Base-by-base conservation (phyloP, 1,140 invertebrate species). In the Camponotus pennsylvanicus region DNA sequence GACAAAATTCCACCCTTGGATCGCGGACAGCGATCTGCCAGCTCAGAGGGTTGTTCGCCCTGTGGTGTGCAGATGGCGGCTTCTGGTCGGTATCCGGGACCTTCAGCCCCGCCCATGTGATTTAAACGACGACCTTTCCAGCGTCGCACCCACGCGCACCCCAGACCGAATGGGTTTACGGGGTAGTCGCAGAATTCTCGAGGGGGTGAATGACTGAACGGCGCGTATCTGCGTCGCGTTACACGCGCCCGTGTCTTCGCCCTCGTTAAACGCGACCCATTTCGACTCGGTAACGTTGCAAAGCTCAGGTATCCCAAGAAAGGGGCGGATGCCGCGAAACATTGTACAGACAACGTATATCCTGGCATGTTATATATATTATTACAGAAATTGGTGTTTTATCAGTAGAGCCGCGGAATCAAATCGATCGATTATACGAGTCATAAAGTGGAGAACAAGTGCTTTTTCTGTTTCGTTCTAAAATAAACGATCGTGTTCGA, bases 21-120 rank as follows among this genome's bases (percentile, higher is more conserved):
- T 66, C 11, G 34, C 59, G 55, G 34, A 52, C 13, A 37, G 3
- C 18, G 84, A 89, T 40, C 27, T 57, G 67, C 55, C 40, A 76
- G 86, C 73, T 87, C 61, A 40, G 57, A 78, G 88, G 76, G 55
- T 90, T 73, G 89, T 91, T 91, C 89, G 76, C 11, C 3, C 52
- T 34, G 63, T 55, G 85, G 42, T 86, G 88, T 76, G 75, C 85
- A 91, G 90, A 91, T 91, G 90, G 90, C 90, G 79, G 69, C 75
- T 69, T 59, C n/a, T 90, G 87, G 80, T 87, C 80, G 76, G 85
- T 86, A 89, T 90, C 82, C 80, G 52, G 76, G 85, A 77, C 32
- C 34, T 78, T 49, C 89, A 87, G 86, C 90, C 91, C 92, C 91
- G 85, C 92, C 92, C 91, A 92, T 92, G 66, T 90, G 85, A 92